Evolutionary conservation across 2,888 invertebrate species (phyloP), one percentile per base, ranked within the genome.

Genomic region (Seira ritae): DNA sequence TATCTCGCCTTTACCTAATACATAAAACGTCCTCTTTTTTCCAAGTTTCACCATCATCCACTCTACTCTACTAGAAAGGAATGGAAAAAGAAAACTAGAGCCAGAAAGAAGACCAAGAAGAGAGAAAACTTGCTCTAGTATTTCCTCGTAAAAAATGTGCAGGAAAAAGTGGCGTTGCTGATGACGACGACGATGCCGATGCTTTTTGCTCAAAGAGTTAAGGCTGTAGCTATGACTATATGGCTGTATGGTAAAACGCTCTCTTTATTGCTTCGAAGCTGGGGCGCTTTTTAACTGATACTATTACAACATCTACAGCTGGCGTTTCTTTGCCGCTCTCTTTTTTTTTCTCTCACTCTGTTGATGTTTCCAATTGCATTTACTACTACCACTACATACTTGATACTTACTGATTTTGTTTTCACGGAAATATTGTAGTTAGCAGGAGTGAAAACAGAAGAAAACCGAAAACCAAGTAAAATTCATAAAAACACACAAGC

Each of bases 261-360:
- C 50, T 8, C 50, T 50, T 50, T 50, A 50, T 50, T 50, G 17
- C 50, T 12, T n/a, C 15, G 17, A 50, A 50, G 17, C 50, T 50
- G 15, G 50, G 17, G 50, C 50, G 50, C 50, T 50, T 50, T 50
- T 50, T 31, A 31, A 50, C 50, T 50, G 50, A 50, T 50, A 50
- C 50, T 50, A 50, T 50, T 50, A 50, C 50, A 50, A 50, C 50
- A 50, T 50, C 50, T 50, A 50, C 50, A 50, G 50, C 50, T 50
- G 50, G 50, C 17, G 50, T 50, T 31, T 50, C 6, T 50, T 50
- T 50, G 50, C 50, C 50, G 50, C 50, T 50, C 50, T 50, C 50
- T n/a, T 50, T 50, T n/a, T 50, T n/a, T 42, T 42, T 12, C 12
- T 42, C 42, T 42, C 12, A 4, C 17, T 15, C 50, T 50, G 31